Evolutionary conservation across 2,113 vertebrate species (phyloP), one percentile per base, ranked within the genome.

Genomic region (Chloropsis cyanopogon): DNA sequence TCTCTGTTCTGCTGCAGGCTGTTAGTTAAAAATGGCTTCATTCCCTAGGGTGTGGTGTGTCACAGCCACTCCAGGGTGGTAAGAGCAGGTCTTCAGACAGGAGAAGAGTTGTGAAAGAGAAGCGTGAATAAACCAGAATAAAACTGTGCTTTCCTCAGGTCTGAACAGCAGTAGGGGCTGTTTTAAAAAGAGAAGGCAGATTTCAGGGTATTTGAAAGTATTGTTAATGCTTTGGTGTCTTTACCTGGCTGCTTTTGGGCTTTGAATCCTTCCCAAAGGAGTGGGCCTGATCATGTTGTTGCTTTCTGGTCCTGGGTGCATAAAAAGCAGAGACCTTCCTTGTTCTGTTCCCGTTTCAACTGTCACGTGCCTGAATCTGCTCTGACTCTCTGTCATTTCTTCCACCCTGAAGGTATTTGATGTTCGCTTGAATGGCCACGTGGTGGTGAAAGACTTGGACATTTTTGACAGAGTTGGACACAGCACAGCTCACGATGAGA

Each of bases 391-490:
- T 91, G 93, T 75, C 75, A 28, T 85, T 86, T 96, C 70, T 94
- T 94, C 44, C 28, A 52, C 53, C 57, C 93, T 64, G 33, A 90
- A 99, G 99, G 99, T 99, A 35, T 99, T 99, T 97, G 99, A 99
- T 65, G 99, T 99, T 65, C 98, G 99, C 87, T 96, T 99, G 78
- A 99, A 99, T 12, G 99, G 99, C 89, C 99, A 99, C 2, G 96
- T 98, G 12, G 99, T 99, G 90, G 99, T 99, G 93, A 99, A 99
- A 96, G 99, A 99, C 96, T 97, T 99, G 97, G 99, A 99, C 94
- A 99, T 99, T 96, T 99, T 99, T 96, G 99, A 99, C 50, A 98
- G 99, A 46, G 99, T 99, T 37, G 99, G 99, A 61, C 99, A 99
- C 97, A 99, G 99, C 90, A 99, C 99, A 1, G 99, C 99, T 85